phyloP scores from a whole-genome alignment of 2,888 invertebrate species.

The Phrixothrix hirtus region DNA sequence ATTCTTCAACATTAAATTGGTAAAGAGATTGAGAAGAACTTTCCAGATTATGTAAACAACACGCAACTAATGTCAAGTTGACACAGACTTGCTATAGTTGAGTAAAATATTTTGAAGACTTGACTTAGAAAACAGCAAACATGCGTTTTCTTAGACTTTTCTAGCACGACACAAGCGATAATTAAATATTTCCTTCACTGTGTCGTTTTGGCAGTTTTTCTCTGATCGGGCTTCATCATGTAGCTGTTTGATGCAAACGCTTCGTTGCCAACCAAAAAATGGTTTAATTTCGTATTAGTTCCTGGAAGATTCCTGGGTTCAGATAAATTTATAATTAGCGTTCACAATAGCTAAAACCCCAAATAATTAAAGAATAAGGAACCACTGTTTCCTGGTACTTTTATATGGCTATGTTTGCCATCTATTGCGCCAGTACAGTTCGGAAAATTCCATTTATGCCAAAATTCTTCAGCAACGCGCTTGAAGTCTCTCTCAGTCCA shows the following conservation, averaged over 20 bases:
- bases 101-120: too few species aligned
- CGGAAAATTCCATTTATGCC: constrained; percentile 5
- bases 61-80: too few species aligned
- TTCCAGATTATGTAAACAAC: too few species aligned
- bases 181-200: constrained; percentile 1
- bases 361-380: constrained; percentile 1
- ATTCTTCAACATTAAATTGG: too few species aligned
- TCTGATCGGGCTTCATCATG: constrained; percentile 3
- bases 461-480: constrained; percentile 3
- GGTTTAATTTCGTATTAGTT: too few species aligned
- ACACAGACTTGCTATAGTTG: neutral
- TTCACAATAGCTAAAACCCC: constrained; percentile 2
- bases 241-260: neutral
- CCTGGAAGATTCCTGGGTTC: neutral
- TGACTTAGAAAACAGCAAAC: too few species aligned
- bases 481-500: constrained; percentile 32
- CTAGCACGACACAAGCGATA: constrained; percentile 1
- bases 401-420: neutral
- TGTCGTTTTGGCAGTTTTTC: neutral
- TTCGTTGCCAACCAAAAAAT: too few species aligned
- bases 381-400: neutral
- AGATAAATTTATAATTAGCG: neutral
- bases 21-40: too few species aligned
- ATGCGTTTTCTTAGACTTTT: too few species aligned
- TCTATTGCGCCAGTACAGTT: constrained; percentile 10